Evolutionary conservation across 2,797 vertebrate genomes (phyloP), one percentile per base, ranked within the genome.

Genomic region (Amazonetta brasiliensis): DNA sequence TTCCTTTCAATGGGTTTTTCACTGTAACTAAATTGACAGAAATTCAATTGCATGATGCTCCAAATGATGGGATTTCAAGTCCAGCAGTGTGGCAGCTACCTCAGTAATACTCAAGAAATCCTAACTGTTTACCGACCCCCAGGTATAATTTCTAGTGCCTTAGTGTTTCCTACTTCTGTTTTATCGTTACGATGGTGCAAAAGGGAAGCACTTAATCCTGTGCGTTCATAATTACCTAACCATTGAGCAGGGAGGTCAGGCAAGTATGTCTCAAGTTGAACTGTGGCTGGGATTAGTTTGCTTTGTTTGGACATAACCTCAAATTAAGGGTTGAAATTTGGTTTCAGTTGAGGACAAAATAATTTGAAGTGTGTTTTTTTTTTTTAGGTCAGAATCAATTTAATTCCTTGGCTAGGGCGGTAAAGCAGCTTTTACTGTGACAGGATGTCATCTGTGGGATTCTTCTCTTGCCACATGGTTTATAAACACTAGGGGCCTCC

Each of bases 391-490:
- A 10, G 0, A 2, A 18, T 85, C 12, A 7, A 3, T 68, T 77
- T 22, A 54, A 0, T 64, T 69, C 31, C 22, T 41, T 64, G 54
- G 19, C 18, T 14, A 11, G 35, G 20, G 21, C 12, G 37, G 39
- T 11, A 54, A 44, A 23, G 37, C 50, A 48, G 54, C 50, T 73
- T 75, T 55, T 63, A 14, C 25, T 88, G 44, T 30, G 77, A 17
- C 59, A 87, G 13, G 13, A 3, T 67, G 23, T 66, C 12, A 25
- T 22, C 44, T 1, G 0, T 15, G n/a, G 68, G 62, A 19, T 72
- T 39, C 3, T 60, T 50, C 58, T 82, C 50, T 41, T 75, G n/a
- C 60, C 0, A 0, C 55, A 1, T 35, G 6, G 7, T 58, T 72
- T 64, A 28, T 58, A 59, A 66, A 55, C 19, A 55, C 17, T 9